Conservation (phyloP, 1,140 invertebrate species). For the Lepidotrigona ventralis region DNA sequence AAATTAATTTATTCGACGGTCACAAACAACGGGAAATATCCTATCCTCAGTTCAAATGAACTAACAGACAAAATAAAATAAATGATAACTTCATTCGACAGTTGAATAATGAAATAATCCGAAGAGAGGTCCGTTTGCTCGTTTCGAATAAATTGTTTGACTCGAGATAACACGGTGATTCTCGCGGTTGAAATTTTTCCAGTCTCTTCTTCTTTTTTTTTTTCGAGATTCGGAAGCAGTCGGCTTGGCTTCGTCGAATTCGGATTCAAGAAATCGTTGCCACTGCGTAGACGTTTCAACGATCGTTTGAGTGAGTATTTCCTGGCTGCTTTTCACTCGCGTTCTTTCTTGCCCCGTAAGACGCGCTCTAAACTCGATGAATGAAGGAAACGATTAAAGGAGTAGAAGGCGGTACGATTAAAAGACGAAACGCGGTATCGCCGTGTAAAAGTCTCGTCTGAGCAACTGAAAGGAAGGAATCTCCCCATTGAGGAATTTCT, state of each 20-base stretch:
- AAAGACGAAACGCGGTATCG: conserved; percentile 1
- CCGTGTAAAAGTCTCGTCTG: conserved; percentile 14
- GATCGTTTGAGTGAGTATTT: conserved; percentile 29
- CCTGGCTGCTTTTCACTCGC: conserved; percentile 21
- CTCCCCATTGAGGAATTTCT: neutral
- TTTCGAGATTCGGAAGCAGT: neutral
- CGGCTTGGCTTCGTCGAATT: neutral
- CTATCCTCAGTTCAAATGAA: too few species aligned
- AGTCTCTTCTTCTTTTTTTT: too few species aligned
- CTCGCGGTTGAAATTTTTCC: neutral
- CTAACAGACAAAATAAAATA: too few species aligned
- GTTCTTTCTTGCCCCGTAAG: conserved; percentile 13
- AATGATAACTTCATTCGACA: too few species aligned
- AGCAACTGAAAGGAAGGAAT: conserved; percentile 5
- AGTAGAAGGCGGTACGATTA: conserved; percentile 19
- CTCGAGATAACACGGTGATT: neutral
- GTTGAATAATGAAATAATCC: too few species aligned
- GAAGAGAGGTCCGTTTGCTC: too few species aligned
- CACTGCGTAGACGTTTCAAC: conserved; percentile 1
- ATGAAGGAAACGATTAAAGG: conserved; percentile 29
- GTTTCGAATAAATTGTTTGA: too few species aligned
- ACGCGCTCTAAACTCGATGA: conserved; percentile 11
- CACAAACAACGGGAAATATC: too few species aligned
- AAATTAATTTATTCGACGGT: too few species aligned
- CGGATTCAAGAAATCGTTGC: conserved; percentile 3